These are phyloP conservation scores for Rhaphigaster nebulosa DNA, from an alignment of 2,888 invertebrate species.

Conservation along the genomic window DNA sequence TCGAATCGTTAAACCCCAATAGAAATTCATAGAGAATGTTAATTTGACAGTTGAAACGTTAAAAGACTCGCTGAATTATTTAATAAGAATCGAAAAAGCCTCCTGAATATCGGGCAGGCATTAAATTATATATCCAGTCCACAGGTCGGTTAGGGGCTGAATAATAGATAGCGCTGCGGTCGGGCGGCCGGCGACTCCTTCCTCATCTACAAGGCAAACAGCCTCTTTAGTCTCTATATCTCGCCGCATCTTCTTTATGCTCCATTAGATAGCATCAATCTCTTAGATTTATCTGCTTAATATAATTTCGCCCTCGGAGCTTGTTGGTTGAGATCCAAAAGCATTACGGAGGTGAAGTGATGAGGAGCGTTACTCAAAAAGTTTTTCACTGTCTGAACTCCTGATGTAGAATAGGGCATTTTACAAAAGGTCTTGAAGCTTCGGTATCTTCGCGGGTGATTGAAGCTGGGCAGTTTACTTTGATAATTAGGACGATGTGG, in stretches of 20 bases:
- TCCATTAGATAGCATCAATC: neutral
- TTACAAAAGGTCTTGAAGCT: neutral
- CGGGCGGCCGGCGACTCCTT: neutral
- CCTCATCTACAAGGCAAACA: constrained; percentile 19
- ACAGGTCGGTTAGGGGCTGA: neutral
- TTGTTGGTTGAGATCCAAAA: neutral
- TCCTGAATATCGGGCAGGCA: neutral
- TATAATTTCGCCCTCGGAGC: neutral
- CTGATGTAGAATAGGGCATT: neutral
- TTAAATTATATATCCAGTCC: constrained; percentile 15
- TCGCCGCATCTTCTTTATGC: constrained; percentile 11
- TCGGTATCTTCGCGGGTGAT: neutral
- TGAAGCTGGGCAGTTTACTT: too few relatives aligned
- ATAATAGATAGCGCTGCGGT: constrained; percentile 14
- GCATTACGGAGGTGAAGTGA: neutral
- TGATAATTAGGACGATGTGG: too few relatives aligned
- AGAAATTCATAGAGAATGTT: neutral
- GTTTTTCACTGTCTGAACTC: neutral
- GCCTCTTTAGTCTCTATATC: neutral
- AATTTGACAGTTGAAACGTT: neutral
- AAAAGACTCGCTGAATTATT: neutral
- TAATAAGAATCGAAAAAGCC: neutral
- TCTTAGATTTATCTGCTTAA: neutral
- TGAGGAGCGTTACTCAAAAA: neutral
- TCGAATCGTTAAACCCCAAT: neutral